Evolutionary conservation across 2,888 invertebrate genomes (phyloP), one percentile per base, ranked within the genome.

Genomic region (Yponomeuta sedellus): DNA sequence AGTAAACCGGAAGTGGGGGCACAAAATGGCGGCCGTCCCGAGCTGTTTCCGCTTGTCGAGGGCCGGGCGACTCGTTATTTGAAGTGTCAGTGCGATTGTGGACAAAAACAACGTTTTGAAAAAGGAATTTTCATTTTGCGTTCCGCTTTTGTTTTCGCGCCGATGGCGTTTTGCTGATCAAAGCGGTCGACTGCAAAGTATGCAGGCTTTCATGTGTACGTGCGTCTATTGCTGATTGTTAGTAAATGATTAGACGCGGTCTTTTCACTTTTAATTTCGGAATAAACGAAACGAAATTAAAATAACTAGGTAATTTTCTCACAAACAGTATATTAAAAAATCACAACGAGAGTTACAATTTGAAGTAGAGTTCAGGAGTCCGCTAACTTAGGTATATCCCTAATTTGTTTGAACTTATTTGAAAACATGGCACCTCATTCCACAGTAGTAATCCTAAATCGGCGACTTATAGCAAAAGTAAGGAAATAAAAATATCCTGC

Each of bases 11-110:
- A 66, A 66, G 62, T 62, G 66, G 66, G 28, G 62, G 40, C 59
- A 39, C 59, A 39, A 65, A 65, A 65, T 66, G 66, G 66, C 66
- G n/a, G 61, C 66, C 61, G 56, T 57, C 61, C 34, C 61, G 66
- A 66, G 57, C 64, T 57, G 57, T 57, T 64, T 64, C 64, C 64
- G 64, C 11, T 57, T 57, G 56, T 57, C 19, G 64, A 64, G 57
- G 19, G 28, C 57, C 25, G 12, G 61, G 39, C 34, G 34, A 10
- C n/a, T 28, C n/a, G 22, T 59, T 25, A 25, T 59, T 59, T 59
- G 59, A 22, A 19, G 25, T 19, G 19, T 59, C 59, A 20, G 59
- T 52, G 44, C 44, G 44, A 52, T 52, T 52, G 44, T 16, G 44
- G 44, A 52, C 44, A 52, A 52, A 52, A 52, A 52, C 44, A 52